phyloP scores from a whole-genome alignment of 2,113 vertebrate species.

The Oryzias celebensis region DNA sequence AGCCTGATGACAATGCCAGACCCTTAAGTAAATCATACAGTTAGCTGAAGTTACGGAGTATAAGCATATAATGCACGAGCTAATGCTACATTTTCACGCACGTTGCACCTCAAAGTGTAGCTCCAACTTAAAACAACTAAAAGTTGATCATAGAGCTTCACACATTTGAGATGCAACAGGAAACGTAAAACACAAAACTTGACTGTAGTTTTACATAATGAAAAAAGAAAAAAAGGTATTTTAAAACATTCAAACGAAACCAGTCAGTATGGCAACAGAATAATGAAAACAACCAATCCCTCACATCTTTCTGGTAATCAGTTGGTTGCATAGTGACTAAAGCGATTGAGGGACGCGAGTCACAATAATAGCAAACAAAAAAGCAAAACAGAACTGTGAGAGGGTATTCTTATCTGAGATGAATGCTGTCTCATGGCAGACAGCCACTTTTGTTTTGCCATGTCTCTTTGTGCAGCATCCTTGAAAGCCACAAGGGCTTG shows the following conservation, averaged over 20 bases:
- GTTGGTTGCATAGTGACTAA: constrained; percentile 50
- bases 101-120: no score
- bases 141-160: no score
- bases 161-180: no score
- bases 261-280: constrained; percentile 34
- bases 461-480: constrained; percentile 59
- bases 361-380: constrained; percentile 60
- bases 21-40: no score
- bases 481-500: constrained; percentile 62
- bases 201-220: background rate
- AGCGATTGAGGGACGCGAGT: constrained; percentile 47
- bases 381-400: constrained; percentile 48
- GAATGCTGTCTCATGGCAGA: constrained; percentile 64
- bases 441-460: constrained; percentile 64
- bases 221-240: constrained; percentile 32
- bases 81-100: no score
- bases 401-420: constrained; percentile 65
- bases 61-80: no score
- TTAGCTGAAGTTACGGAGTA: no score
- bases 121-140: no score
- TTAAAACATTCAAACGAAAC: constrained; percentile 31
- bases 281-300: constrained; percentile 27
- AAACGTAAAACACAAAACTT: no score
- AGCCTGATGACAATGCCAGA: no score
- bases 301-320: constrained; percentile 44